Percentiles rank a stretch among this genome's conserved stretches.
phyloP scores from a whole-genome alignment of 1,140 invertebrate species.

The Propsilocerus akamusi region DNA sequence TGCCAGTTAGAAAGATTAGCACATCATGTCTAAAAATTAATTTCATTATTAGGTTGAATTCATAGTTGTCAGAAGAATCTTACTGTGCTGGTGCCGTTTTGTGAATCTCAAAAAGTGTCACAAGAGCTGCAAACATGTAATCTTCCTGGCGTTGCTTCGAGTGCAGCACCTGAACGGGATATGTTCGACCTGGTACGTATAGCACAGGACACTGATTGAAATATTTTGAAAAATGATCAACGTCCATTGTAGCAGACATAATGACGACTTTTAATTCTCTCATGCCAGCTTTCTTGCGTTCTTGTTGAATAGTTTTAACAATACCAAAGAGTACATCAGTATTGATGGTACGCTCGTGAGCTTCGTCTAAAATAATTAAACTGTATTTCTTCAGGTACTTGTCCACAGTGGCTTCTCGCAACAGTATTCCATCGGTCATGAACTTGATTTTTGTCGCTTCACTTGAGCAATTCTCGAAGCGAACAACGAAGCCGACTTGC shows the following conservation, averaged over 20 bases:
- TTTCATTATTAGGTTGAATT: constrained; percentile 7
- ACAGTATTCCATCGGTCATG: constrained; percentile 80
- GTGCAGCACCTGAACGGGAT: constrained; percentile 66
- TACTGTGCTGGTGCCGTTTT: constrained; percentile 61
- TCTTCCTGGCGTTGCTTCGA: constrained; percentile 59
- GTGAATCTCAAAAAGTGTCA: constrained; percentile 86
- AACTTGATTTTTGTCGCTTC: constrained; percentile 59
- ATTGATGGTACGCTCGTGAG: constrained; percentile 89
- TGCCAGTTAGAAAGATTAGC: constrained; percentile 93
- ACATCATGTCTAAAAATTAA: constrained; percentile 58
- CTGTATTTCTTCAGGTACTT: constrained; percentile 47
- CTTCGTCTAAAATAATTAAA: constrained; percentile 87
- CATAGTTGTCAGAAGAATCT: constrained; percentile 17
- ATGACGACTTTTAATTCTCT: constrained; percentile 55
- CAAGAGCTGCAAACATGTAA: constrained; percentile 61
- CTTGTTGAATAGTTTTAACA: constrained; percentile 56
- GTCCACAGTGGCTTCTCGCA: constrained; percentile 64
- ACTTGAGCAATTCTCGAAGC: constrained; percentile 70
- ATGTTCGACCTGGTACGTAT: constrained; percentile 78
- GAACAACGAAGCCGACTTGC: constrained; percentile 51
- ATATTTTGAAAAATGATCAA: constrained; percentile 80
- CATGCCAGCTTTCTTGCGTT: constrained; percentile 37
- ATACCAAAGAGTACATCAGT: constrained; percentile 85
- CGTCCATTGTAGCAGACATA: constrained; percentile 93
- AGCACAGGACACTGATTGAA: constrained; percentile 72